These are phyloP conservation scores for Pampusana beccarii DNA, from an alignment of 2,113 vertebrate genomes.

Conservation along the genomic window DNA sequence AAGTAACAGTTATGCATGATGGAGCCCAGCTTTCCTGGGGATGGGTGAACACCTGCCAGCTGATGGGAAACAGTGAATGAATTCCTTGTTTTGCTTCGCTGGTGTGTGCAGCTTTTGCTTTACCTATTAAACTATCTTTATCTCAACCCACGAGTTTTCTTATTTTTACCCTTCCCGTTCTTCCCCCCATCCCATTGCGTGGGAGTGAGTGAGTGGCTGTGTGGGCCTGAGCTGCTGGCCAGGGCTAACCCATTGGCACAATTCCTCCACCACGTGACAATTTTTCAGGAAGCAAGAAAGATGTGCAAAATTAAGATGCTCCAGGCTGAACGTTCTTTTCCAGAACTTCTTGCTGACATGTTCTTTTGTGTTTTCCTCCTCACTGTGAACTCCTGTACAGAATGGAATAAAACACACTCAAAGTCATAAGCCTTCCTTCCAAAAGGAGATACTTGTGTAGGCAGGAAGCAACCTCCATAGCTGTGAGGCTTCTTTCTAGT, in stretches of 20 bases:
- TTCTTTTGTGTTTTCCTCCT: not conserved
- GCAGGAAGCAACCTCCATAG: not conserved
- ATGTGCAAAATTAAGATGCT: not conserved
- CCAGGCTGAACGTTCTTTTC: not conserved
- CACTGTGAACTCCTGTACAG: not conserved
- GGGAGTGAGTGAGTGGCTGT: not conserved
- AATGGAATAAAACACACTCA: not conserved
- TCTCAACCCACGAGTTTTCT: not conserved
- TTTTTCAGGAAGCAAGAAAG: not conserved
- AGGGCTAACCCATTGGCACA: not conserved
- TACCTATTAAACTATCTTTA: not conserved
- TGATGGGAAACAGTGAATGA: rapidly evolving
- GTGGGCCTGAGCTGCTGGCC: not conserved
- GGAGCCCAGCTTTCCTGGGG: not conserved
- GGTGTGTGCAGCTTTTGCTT: not conserved
- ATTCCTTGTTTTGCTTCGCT: not conserved
- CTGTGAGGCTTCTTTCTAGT: not conserved
- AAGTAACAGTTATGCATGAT: rapidly evolving
- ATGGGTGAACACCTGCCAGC: not conserved
- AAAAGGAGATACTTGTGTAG: not conserved
- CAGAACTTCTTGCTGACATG: not conserved
- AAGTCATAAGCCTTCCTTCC: not conserved
- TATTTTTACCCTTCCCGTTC: not conserved
- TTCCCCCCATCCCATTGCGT: not conserved
- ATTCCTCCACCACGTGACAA: not conserved